A percentile compares a stretch with the other conserved stretches of the same genome.
Conservation (phyloP, 2,888 invertebrate species). For the Drosophila helvetica region DNA sequence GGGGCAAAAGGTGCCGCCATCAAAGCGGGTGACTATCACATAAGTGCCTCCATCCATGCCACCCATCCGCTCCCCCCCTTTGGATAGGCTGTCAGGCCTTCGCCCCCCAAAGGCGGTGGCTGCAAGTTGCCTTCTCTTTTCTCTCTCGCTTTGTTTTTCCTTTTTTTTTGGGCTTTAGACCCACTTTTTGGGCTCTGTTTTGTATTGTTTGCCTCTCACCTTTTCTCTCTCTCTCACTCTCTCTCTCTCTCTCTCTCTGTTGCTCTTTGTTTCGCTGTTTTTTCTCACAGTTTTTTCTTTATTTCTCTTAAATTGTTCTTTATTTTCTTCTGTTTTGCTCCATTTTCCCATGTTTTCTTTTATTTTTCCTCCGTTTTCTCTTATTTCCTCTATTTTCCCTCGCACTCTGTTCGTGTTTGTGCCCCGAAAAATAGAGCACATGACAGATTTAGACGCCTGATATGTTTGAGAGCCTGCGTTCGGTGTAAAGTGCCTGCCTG, state of each 20-base stretch:
- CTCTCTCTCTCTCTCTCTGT: not conserved
- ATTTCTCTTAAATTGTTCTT: conserved; percentile 10
- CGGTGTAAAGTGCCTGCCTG: conserved; percentile 28
- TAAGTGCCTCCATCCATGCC: conserved; percentile 44
- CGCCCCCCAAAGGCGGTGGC: conserved; percentile 57
- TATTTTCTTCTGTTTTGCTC: conserved; percentile 40
- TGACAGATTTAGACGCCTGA: conserved; percentile 74
- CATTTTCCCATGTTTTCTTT: conserved; percentile 51
- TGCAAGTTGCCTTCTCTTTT: conserved; percentile 43
- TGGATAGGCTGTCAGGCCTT: conserved; percentile 50
- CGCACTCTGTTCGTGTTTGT: conserved; percentile 47
- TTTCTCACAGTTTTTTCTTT: conserved; percentile 42
- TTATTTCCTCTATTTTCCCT: conserved; percentile 40
- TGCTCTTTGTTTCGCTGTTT: conserved; percentile 24
- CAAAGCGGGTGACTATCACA: conserved; percentile 37
- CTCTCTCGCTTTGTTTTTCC: conserved; percentile 35
- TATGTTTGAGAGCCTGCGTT: conserved; percentile 53
- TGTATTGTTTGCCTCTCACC: not conserved
- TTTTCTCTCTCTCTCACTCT: no score
- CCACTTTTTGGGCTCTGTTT: not conserved
- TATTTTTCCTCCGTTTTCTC: conserved; percentile 30
- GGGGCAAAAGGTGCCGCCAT: conserved; percentile 65
- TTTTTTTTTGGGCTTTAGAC: conserved; percentile 1
- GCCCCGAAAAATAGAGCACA: conserved; percentile 65
- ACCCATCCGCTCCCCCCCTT: not conserved